Evolutionary conservation across 37 sponge, comb jelly and placozoan genomes (phyloP).

Genomic region (Axinella damicornis): DNA sequence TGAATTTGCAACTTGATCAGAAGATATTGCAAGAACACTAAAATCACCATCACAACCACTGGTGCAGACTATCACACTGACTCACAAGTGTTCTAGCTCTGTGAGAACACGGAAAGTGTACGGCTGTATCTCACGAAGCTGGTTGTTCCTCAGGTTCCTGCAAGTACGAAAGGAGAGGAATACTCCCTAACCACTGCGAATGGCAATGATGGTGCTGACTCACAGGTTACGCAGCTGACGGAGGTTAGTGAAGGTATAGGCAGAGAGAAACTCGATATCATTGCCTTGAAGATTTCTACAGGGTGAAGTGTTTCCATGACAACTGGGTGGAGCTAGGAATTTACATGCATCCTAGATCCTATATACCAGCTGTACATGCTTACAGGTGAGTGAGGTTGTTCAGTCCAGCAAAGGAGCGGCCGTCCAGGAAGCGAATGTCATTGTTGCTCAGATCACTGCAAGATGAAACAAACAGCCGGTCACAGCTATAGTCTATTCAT

Average conservation of each 20-base stretch:
- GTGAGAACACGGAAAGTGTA: constrained; percentile 14
- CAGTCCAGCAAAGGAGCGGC: neutral
- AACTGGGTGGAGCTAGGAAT: neutral
- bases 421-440: neutral
- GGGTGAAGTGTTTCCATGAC: no score
- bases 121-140: constrained; percentile 1
- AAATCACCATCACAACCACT: no score
- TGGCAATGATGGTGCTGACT: no score
- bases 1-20: no score
- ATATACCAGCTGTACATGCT: no score
- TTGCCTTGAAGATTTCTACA: constrained; percentile 2
- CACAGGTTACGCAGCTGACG: constrained; percentile 2
- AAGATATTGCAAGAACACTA: no score
- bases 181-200: no score
- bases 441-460: constrained; percentile 16
- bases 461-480: no score
- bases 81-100: neutral
- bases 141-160: constrained; percentile 22
- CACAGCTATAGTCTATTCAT: no score
- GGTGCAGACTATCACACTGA: no score
- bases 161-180: neutral
- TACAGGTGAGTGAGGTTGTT: no score
- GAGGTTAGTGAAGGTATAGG: neutral
- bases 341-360: neutral
- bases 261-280: neutral